Conservation (phyloP, 2,797 vertebrate species). For the Podarcis siculus region DNA sequence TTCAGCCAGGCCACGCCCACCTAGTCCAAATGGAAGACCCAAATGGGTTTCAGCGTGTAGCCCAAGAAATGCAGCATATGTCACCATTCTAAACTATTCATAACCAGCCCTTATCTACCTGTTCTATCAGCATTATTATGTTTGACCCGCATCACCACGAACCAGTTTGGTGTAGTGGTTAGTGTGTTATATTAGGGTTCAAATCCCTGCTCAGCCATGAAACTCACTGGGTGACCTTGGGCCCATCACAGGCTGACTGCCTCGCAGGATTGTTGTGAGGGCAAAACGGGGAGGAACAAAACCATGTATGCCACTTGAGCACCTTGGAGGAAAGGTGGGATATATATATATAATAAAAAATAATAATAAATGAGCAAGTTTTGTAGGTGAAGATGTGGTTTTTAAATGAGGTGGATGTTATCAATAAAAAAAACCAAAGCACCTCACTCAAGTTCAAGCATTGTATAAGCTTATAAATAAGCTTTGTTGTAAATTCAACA, state of each 20-base stretch:
- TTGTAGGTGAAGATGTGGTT: neutral
- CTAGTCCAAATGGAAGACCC: no score
- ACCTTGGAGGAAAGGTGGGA: no score
- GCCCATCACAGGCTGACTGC: no score
- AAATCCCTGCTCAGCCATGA: no score
- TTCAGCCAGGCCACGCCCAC: no score
- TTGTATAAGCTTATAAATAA: constrained; percentile 8
- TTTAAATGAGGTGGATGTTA: constrained; percentile 10
- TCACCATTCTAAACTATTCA: neutral
- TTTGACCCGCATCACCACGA: neutral
- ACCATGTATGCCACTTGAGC: no score
- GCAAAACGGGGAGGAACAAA: no score
- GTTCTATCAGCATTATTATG: constrained; percentile 28
- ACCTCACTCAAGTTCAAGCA: constrained; percentile 27
- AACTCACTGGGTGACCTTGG: no score
- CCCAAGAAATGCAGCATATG: neutral
- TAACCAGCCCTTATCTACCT: neutral
- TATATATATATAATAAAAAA: no score
- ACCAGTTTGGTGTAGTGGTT: neutral
- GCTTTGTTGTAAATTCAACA: neutral
- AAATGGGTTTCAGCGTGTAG: neutral
- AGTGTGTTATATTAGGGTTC: no score
- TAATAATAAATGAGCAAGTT: no score
- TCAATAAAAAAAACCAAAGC: constrained; percentile 21
- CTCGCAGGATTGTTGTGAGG: no score